Percentiles rank a stretch among this genome's conserved stretches.
Conservation (phyloP, 92 coral and sea anemone species). For the Muricea muricata region DNA sequence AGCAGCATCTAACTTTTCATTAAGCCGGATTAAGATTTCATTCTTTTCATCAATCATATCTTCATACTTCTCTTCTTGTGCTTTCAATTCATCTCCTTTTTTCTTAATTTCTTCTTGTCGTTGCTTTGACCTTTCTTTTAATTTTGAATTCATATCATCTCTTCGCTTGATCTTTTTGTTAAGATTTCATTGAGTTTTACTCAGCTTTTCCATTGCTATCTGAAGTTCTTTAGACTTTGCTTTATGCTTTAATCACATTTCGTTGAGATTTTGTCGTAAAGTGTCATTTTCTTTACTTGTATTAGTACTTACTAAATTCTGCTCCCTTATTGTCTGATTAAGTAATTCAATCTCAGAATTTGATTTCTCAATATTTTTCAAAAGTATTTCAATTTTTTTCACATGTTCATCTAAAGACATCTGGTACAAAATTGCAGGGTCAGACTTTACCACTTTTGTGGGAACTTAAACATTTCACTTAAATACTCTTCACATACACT, state of each 20-base stretch:
- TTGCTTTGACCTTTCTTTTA: background rate
- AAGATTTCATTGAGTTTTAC: slow-evolving; percentile 21
- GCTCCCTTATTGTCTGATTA: slow-evolving; percentile 12
- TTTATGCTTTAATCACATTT: background rate
- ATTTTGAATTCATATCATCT: background rate
- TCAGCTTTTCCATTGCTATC: background rate
- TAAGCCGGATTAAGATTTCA: background rate
- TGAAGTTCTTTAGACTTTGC: background rate
- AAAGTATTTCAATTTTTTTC: slow-evolving; percentile 25
- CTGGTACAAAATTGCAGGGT: background rate
- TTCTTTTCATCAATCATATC: background rate
- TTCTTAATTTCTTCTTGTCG: background rate
- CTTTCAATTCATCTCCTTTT: slow-evolving; percentile 9
- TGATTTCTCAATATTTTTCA: background rate
- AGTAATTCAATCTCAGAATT: slow-evolving; percentile 30
- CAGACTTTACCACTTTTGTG: background rate
- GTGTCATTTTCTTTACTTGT: background rate
- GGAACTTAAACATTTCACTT: background rate
- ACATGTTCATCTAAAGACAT: slow-evolving; percentile 5
- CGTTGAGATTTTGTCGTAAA: background rate
- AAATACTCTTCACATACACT: background rate
- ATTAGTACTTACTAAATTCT: background rate
- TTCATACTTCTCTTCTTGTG: slow-evolving; percentile 7
- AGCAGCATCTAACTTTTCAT: background rate
- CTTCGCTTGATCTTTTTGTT: slow-evolving; percentile 30